These are phyloP conservation scores for Drosophila sucinea DNA, from an alignment of 1,140 invertebrate genomes.

Conservation along the genomic window DNA sequence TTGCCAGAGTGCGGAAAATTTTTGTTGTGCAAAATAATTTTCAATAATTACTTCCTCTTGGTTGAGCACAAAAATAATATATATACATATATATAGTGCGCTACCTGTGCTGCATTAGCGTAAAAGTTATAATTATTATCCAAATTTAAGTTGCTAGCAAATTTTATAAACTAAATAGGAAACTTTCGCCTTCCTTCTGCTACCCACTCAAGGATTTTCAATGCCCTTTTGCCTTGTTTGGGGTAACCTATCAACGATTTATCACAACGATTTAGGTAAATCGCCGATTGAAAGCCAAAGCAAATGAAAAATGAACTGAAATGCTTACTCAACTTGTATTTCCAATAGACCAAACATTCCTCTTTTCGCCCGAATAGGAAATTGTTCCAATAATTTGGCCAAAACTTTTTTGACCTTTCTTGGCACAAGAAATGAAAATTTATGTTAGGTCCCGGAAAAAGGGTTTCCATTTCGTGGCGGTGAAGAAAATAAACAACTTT, in stretches of 20 bases:
- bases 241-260: conserved; percentile 73
- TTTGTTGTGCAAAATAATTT: conserved; percentile 57
- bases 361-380: not conserved
- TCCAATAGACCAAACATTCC: not conserved
- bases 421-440: conserved; percentile 39
- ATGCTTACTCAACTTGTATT: not conserved
- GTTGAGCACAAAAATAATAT: conserved; percentile 34
- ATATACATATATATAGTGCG: not conserved
- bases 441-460: conserved; percentile 59
- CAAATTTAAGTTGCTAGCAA: not conserved
- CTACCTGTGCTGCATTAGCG: conserved; percentile 5
- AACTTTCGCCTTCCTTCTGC: not conserved
- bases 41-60: conserved; percentile 59
- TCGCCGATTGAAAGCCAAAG: conserved; percentile 48
- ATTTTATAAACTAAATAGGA: conserved; percentile 1
- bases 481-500: conserved; percentile 69
- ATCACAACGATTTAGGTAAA: conserved; percentile 75
- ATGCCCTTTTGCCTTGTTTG: not conserved
- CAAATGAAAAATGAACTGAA: conserved; percentile 37
- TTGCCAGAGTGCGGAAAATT: conserved; percentile 28
- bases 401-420: conserved; percentile 34
- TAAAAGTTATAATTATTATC: conserved; percentile 11
- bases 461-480: conserved; percentile 44
- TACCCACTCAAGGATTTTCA: not conserved
- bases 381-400: conserved; percentile 9